These are phyloP conservation scores for Radopholus similis DNA, from an alignment of 1,140 invertebrate genomes.

Conservation along the genomic window DNA sequence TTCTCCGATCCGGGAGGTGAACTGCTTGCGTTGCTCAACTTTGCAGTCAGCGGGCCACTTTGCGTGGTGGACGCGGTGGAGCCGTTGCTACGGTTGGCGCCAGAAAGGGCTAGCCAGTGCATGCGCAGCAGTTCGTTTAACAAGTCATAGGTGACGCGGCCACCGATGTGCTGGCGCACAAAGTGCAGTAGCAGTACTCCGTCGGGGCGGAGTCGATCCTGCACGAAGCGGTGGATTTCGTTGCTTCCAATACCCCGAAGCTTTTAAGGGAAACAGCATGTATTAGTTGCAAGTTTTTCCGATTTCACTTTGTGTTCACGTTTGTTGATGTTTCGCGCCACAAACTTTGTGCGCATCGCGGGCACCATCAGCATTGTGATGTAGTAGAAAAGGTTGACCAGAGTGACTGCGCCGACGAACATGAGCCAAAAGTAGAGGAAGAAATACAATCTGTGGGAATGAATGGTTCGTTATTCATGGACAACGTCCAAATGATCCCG, in stretches of 20 bases:
- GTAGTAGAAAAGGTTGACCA: constrained; percentile 54
- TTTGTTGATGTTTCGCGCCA: constrained; percentile 35
- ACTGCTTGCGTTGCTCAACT: background rate
- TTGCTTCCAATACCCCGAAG: constrained; percentile 23
- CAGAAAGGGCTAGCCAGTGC: constrained; percentile 24
- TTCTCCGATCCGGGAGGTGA: background rate
- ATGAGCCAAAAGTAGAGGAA: constrained; percentile 57
- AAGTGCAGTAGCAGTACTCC: constrained; percentile 46
- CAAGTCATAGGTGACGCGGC: constrained; percentile 47
- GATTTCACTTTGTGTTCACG: constrained; percentile 32
- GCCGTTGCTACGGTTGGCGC: background rate
- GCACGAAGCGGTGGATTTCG: constrained; percentile 40
- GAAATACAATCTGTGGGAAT: constrained; percentile 40
- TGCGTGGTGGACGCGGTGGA: background rate
- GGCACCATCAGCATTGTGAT: constrained; percentile 38
- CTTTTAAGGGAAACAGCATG: constrained; percentile 23
- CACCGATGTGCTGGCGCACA: constrained; percentile 51
- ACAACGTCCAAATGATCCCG: background rate
- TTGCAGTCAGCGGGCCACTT: no score
- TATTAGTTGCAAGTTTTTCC: no score
- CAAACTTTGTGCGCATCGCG: constrained; percentile 33
- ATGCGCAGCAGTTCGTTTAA: constrained; percentile 38
- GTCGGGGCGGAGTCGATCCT: constrained; percentile 30
- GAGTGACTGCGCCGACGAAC: constrained; percentile 41
- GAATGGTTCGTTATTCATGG: no score